Base-by-base conservation (phyloP, 2,797 vertebrate genomes). In the Pangasius larnaudii region DNA sequence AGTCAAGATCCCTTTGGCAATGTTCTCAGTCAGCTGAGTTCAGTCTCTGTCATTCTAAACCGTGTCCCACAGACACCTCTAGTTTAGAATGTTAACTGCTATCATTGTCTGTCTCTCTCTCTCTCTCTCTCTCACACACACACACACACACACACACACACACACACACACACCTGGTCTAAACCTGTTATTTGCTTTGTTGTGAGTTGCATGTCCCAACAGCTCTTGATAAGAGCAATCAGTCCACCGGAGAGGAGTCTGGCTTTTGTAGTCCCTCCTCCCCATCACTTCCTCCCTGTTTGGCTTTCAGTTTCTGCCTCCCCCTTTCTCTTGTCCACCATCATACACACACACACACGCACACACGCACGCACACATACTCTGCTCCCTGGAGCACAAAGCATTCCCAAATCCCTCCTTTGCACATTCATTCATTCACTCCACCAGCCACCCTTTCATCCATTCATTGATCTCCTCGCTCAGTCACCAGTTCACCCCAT, bases 401-500 rank as follows among this genome's bases (percentile, higher is more conserved):
- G 74, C 85, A 67, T 56, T 87, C 39, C 82, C 39, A 90, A 90
- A 89, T 90, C 88, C 81, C 82, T 80, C 61, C 42, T 87, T 86
- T 65, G 56, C 88, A 49, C 56, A 14, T 74, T 78, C 86, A 86
- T 61, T 33, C 67, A 42, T 82, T 86, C 69, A 58, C 79, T 88
- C 71, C 75, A 49, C 53, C 79, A 63, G n/a, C 14, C 88, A 89
- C 67, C 46, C 30, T 80, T 85, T 85, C 88, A 85, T 74, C 46
- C 84, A 42, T 85, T 87, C 84, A 78, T 69, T 65, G 82, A 78
- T 88, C 51, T 39, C 58, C 86, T 81, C 53, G 61, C 84, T 90
- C 89, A 85, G 65, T 89, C 90, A 88, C 58, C 89, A 86, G 89
- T 93, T 93, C 90, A 93, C 85, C 63, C 85, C 85, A 78, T 91